Conservation (phyloP, 2,797 vertebrate genomes). For the Mallotus villosus region DNA sequence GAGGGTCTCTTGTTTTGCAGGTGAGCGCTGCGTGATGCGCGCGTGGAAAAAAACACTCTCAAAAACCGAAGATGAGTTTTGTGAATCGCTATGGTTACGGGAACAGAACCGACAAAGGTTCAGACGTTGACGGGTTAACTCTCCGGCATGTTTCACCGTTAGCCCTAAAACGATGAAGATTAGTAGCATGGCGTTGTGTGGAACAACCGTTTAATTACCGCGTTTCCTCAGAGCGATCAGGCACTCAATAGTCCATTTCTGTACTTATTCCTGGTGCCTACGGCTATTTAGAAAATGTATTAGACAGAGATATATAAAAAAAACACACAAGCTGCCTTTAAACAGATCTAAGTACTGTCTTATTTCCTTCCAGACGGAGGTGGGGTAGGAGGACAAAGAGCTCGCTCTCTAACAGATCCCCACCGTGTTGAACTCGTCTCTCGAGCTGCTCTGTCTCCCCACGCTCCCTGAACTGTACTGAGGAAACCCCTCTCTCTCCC, state of each 20-base stretch:
- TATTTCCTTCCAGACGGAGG: not conserved
- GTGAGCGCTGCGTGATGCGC: no score
- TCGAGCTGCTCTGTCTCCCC: conserved; percentile 44
- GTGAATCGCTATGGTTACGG: no score
- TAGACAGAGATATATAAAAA: not conserved
- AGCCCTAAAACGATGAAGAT: not conserved
- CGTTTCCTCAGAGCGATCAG: not conserved
- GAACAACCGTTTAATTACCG: not conserved
- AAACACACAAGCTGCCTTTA: not conserved
- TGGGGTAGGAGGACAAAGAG: conserved; percentile 38
- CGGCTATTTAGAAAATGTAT: not conserved
- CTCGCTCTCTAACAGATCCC: conserved; percentile 44
- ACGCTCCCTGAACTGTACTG: conserved; percentile 67
- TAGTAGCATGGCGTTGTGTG: not conserved
- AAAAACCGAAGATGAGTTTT: no score
- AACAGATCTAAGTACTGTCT: no score
- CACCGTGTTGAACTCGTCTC: conserved; percentile 47
- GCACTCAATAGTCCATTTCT: not conserved
- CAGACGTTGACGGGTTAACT: not conserved
- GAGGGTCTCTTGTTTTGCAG: no score
- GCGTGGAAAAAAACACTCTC: no score
- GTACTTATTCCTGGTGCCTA: not conserved
- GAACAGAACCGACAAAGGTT: not conserved
- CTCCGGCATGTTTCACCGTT: not conserved
- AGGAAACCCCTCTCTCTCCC: conserved; percentile 60